Evolutionary conservation across 2,113 vertebrate species (phyloP).

Genomic region (Cryptotis parvus): DNA sequence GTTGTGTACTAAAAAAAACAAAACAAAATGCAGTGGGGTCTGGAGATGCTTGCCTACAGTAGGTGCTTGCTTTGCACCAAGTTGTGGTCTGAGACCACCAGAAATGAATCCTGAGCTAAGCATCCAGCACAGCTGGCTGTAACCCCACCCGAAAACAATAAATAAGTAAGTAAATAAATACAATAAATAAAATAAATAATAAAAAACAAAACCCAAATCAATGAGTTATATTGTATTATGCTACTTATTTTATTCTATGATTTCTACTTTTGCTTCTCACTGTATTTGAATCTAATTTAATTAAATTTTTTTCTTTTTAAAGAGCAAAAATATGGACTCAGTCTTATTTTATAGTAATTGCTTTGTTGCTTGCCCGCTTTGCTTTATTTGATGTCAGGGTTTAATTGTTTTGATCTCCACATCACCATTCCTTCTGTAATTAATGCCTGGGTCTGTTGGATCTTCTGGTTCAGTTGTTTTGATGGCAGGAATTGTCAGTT

Average conservation of each 20-base stretch:
- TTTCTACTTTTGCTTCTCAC: neutral
- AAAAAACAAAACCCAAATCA: too few species aligned
- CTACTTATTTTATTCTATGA: neutral
- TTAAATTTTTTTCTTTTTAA: neutral
- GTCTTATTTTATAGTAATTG: neutral
- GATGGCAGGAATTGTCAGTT: slow-evolving; percentile 34
- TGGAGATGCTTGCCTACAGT: neutral
- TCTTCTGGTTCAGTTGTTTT: slow-evolving; percentile 10
- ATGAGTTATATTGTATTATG: neutral
- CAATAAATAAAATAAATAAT: too few species aligned
- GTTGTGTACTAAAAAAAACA: too few species aligned
- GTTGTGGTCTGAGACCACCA: neutral
- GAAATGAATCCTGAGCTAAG: too few species aligned
- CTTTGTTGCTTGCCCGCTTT: neutral
- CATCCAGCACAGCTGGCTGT: too few species aligned
- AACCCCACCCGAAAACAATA: too few species aligned
- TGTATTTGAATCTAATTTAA: neutral
- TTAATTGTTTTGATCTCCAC: slow-evolving; percentile 10
- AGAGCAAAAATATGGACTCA: neutral
- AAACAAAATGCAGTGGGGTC: neutral
- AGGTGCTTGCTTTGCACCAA: neutral
- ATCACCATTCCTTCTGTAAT: neutral
- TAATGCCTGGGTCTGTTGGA: neutral
- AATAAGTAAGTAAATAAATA: too few species aligned
- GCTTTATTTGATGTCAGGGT: neutral